phyloP scores from a whole-genome alignment of 1,140 invertebrate genomes.

The Drosophila repletoides region DNA sequence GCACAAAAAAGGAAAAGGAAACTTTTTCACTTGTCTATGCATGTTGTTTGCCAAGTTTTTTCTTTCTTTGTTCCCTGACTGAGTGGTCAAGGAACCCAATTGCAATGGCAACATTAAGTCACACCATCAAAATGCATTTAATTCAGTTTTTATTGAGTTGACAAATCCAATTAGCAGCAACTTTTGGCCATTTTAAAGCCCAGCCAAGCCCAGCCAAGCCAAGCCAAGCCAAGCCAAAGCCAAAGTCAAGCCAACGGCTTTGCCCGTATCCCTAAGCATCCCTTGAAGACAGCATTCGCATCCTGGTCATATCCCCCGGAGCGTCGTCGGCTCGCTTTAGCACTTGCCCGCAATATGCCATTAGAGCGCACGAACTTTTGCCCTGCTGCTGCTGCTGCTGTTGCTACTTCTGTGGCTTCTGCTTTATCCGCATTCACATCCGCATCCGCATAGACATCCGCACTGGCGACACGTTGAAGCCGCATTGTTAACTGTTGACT shows the following conservation, averaged over 20 bases:
- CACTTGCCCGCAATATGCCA: constrained; percentile 47
- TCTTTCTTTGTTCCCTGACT: not conserved
- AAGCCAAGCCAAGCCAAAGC: constrained; percentile 5
- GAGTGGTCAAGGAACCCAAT: constrained; percentile 52
- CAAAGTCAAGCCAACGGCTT: too few relatives aligned
- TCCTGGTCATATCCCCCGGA: constrained; percentile 15
- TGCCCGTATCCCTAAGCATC: not conserved
- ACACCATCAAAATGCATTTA: constrained; percentile 70
- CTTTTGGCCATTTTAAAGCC: constrained; percentile 40
- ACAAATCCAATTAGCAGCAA: constrained; percentile 72
- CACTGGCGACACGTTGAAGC: constrained; percentile 50
- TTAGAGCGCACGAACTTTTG: constrained; percentile 50
- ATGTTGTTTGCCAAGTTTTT: constrained; percentile 67
- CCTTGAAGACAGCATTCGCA: constrained; percentile 12
- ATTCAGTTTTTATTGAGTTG: constrained; percentile 75
- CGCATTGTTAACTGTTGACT: constrained; percentile 80
- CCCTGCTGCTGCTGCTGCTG: constrained; percentile 26
- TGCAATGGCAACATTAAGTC: constrained; percentile 36
- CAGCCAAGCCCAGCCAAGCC: not conserved
- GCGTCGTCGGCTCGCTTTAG: constrained; percentile 26
- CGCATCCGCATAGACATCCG: constrained; percentile 24
- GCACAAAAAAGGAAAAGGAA: too few relatives aligned
- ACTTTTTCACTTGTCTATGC: constrained; percentile 57
- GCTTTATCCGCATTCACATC: constrained; percentile 18
- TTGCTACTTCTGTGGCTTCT: constrained; percentile 14